Base-by-base conservation (phyloP, 1,140 invertebrate genomes). In the Eupristina koningsbergeri region DNA sequence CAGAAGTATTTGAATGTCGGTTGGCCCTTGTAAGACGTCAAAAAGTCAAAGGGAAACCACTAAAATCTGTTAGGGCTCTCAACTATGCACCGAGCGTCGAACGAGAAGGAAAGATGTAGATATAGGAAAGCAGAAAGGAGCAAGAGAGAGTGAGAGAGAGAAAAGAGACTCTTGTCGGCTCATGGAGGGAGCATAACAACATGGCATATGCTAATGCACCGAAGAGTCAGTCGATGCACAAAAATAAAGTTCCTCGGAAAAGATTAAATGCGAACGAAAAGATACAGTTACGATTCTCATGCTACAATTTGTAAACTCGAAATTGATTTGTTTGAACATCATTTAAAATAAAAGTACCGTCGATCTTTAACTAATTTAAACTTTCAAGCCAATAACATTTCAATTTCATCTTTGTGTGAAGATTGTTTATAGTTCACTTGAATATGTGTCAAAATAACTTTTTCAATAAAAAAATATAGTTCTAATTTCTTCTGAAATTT, bases 21-120 rank as follows among this genome's bases (percentile, higher is more conserved):
- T 92, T 88, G 91, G 90, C 88, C 89, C 91, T 91, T 92, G 90
- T 91, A 91, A 92, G 89, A 92, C 87, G 91, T 92, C 91, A 90
- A 92, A 92, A 92, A 92, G 91, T 91, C 91, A 91, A 92, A 92
- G 90, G 86, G 89, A 92, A 92, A 91, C 91, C 91, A 92, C 91
- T 91, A 91, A 92, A 92, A 92, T 92, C 91, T 91, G 91, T 92
- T 91, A 91, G 90, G 91, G 90, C 91, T 92, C 91, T 92, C 90
- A 92, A 92, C 92, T 92, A 91, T 92, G 89, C 87, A 84, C 82
- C 78, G 81, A 84, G 88, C 78, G 69, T 41, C n/a, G 15, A 31
- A 39, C 36, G 31, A 47, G 36, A 83, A 84, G 67, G 69, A 84
- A 50, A 74, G 67, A 86, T n/a, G 45, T 47, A 36, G 31, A 39